A percentile compares a stretch with the other conserved stretches of the same genome.
phyloP scores from a whole-genome alignment of 1,140 invertebrate species.

The Coptotermes formosanus region DNA sequence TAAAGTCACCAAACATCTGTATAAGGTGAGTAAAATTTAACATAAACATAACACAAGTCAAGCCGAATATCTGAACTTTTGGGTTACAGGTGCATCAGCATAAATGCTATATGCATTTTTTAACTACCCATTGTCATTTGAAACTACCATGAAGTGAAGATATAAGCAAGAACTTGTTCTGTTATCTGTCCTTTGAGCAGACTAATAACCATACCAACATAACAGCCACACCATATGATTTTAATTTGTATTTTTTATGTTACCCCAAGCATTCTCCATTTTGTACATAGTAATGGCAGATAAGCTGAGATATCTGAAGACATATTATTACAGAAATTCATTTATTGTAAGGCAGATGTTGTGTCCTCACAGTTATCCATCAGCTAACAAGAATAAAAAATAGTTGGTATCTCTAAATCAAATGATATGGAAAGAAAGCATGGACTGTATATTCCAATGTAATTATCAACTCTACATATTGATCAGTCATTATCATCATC shows the following conservation, averaged over 20 bases:
- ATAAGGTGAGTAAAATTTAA: not conserved
- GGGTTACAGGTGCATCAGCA: too few species aligned
- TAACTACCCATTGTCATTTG: too few species aligned
- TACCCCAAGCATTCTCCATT: not conserved
- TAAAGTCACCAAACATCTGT: too few species aligned
- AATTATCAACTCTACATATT: not conserved
- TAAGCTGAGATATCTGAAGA: not conserved
- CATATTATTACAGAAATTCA: not conserved
- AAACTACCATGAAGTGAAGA: too few species aligned
- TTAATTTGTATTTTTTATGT: too few species aligned
- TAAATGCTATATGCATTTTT: not conserved
- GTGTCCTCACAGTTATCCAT: not conserved
- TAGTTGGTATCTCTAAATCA: not conserved
- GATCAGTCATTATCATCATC: not conserved
- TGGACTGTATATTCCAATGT: not conserved
- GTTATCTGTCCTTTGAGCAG: not conserved
- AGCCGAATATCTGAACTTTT: not conserved
- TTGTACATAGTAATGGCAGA: not conserved
- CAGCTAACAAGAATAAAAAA: not conserved
- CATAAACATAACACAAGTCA: not conserved
- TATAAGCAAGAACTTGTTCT: not conserved
- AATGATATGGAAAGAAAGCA: not conserved
- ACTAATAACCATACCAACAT: not conserved
- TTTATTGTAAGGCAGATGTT: not conserved
- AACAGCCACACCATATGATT: not conserved